Conservation (phyloP, 2,113 vertebrate species). For the Petaurus breviceps region DNA sequence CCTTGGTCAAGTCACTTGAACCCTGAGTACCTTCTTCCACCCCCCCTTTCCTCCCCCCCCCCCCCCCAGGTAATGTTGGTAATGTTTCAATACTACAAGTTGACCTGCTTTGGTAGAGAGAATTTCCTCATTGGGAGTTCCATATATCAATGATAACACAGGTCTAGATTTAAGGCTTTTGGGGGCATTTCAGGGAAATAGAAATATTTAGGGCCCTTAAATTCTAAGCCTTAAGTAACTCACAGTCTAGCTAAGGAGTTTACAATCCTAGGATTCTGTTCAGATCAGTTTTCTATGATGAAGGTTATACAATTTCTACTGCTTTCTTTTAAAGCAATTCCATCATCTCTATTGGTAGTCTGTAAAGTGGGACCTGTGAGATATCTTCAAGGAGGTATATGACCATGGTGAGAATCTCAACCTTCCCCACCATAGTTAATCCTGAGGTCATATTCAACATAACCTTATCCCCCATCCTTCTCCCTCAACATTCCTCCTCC, state of each 20-base stretch:
- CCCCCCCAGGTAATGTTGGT: neutral
- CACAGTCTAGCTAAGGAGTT: neutral
- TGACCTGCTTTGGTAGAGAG: no score
- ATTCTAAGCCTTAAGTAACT: neutral
- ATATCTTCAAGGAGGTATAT: neutral
- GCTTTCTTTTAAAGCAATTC: neutral
- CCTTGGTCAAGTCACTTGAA: neutral
- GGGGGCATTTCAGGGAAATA: no score
- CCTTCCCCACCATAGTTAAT: neutral
- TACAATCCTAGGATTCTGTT: neutral
- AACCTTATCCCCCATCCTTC: neutral
- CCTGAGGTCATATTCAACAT: neutral
- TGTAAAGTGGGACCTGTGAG: neutral
- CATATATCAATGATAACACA: neutral
- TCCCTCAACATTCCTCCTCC: neutral
- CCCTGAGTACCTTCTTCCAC: no score
- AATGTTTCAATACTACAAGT: neutral
- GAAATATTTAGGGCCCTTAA: neutral
- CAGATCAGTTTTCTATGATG: neutral
- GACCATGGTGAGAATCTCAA: neutral
- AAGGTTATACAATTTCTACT: neutral
- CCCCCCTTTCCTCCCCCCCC: no score
- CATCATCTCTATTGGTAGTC: neutral
- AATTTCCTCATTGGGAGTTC: neutral
- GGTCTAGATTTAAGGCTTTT: neutral